Conservation (phyloP, 2,113 vertebrate genomes). For the Mola mola region DNA sequence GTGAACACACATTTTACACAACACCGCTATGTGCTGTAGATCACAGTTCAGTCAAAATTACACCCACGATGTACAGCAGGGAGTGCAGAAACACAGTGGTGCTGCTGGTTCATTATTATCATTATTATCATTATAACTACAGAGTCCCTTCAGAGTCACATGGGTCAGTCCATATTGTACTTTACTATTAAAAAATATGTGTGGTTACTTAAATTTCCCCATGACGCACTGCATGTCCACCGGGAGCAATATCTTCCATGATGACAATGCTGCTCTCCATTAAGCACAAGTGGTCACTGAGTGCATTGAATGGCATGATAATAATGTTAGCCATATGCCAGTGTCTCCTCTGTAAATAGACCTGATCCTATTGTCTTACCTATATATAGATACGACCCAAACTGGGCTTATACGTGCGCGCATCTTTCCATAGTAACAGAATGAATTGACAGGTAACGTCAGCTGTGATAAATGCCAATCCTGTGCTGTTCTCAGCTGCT, state of each 20-base stretch:
- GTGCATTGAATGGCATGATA: constrained; percentile 74
- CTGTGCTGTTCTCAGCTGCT: constrained; percentile 1
- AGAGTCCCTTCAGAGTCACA: constrained; percentile 34
- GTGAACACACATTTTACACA: constrained; percentile 67
- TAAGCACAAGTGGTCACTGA: constrained; percentile 74
- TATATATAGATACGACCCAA: constrained; percentile 66
- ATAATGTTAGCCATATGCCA: constrained; percentile 71
- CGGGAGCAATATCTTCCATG: constrained; percentile 65
- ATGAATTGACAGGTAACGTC: constrained; percentile 35
- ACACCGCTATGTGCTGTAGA: constrained; percentile 26
- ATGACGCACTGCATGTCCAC: constrained; percentile 63
- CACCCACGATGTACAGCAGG: neutral
- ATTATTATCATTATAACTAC: constrained; percentile 15
- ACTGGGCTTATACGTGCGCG: constrained; percentile 24
- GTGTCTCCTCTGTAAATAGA: constrained; percentile 63
- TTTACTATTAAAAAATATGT: constrained; percentile 57
- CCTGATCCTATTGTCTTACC: constrained; percentile 65
- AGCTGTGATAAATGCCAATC: constrained; percentile 18
- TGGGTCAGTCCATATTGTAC: constrained; percentile 31
- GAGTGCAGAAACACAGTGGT: constrained; percentile 13
- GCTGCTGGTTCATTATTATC: constrained; percentile 17
- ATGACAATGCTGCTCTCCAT: constrained; percentile 72
- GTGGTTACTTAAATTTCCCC: constrained; percentile 64
- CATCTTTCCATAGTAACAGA: neutral
- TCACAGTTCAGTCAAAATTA: constrained; percentile 13